Evolutionary conservation across 1,140 invertebrate genomes (phyloP).

Genomic region (Lutraria rhynchaena): DNA sequence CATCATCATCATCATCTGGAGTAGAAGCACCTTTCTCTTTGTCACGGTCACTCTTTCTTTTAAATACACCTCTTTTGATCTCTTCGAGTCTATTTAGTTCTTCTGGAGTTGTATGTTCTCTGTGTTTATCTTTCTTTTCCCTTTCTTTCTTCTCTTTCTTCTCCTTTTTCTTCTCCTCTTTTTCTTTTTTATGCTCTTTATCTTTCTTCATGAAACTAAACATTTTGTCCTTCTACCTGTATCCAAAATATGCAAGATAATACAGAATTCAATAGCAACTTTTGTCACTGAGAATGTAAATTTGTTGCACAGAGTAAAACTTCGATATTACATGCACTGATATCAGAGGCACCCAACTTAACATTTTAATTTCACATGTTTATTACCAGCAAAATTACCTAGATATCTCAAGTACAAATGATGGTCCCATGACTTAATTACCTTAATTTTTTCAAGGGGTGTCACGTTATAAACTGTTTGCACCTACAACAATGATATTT

Average conservation of each 20-base stretch:
- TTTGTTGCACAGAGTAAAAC: no score
- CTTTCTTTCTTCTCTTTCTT: conserved; percentile 90
- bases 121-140: conserved; percentile 81
- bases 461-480: no score
- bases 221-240: conserved; percentile 66
- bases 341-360: no score
- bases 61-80: conserved; percentile 80
- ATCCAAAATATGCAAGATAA: not conserved
- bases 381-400: no score
- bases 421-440: no score
- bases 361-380: no score
- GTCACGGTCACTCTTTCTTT: conserved; percentile 71
- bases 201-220: conserved; percentile 82
- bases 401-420: no score
- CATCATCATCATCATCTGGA: conserved; percentile 54
- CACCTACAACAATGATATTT: no score
- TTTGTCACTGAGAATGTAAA: no score
- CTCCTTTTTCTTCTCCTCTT: conserved; percentile 89
- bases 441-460: no score
- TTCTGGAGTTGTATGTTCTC: conserved; percentile 87
- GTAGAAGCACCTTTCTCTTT: conserved; percentile 48
- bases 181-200: conserved; percentile 92
- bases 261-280: no score
- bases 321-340: no score
- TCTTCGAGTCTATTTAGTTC: conserved; percentile 81